Percentiles rank a stretch among this genome's conserved stretches.
Conservation (phyloP, 1,140 invertebrate genomes). For the Drosophila nebulosa region DNA sequence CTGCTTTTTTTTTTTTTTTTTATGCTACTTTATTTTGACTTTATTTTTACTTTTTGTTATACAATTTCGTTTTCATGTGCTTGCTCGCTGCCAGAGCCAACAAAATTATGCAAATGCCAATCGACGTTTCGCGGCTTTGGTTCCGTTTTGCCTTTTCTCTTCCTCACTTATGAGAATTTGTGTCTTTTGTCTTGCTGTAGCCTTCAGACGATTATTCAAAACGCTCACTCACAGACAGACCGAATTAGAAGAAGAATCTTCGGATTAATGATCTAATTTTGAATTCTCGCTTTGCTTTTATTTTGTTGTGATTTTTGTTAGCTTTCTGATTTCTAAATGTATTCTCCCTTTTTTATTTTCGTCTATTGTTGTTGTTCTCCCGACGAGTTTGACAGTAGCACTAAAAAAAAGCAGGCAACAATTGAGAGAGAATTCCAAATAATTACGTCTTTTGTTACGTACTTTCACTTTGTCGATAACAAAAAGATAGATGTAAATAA, state of each 20-base stretch:
- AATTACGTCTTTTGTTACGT: too few relatives aligned
- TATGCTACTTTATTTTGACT: neutral
- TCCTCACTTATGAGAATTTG: constrained; percentile 10
- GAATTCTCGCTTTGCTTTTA: neutral
- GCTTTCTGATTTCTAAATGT: constrained; percentile 15
- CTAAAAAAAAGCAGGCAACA: constrained; percentile 3
- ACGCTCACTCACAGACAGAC: neutral
- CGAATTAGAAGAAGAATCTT: neutral
- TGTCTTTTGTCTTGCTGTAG: neutral
- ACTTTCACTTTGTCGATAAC: too few relatives aligned
- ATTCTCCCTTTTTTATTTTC: neutral
- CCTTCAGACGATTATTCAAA: neutral
- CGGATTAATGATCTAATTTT: neutral
- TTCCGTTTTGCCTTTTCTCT: neutral
- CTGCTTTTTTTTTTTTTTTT: neutral
- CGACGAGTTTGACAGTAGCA: constrained; percentile 37
- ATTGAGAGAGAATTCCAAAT: too few relatives aligned
- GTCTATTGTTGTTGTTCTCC: constrained; percentile 47
- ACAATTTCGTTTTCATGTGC: constrained; percentile 40
- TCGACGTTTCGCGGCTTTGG: constrained; percentile 17
- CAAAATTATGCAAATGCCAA: constrained; percentile 49
- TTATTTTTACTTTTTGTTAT: constrained; percentile 33
- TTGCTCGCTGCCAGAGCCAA: neutral
- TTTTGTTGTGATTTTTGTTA: constrained; percentile 24
- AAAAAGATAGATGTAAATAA: too few relatives aligned